phyloP scores from a whole-genome alignment of 2,797 vertebrate species.

The Diglossa cyanea region DNA sequence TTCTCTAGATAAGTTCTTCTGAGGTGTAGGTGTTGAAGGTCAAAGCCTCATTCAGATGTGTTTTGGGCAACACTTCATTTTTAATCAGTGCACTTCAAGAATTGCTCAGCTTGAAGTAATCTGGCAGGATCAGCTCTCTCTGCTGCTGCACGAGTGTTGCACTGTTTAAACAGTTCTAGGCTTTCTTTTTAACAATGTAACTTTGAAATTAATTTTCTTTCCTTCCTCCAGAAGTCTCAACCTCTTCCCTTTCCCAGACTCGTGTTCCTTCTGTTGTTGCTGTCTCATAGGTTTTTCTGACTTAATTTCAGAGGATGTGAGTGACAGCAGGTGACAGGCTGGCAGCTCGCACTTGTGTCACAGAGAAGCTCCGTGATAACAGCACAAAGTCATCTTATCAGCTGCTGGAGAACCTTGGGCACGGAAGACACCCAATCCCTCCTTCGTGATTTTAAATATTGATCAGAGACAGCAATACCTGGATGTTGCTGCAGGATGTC shows the following conservation, averaged over 20 bases:
- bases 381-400: slow-evolving; percentile 9
- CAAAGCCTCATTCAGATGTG: not conserved
- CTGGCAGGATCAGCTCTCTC: not conserved
- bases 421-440: not conserved
- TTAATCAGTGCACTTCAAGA: not conserved
- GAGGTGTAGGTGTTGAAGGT: not conserved
- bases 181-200: not conserved
- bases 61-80: not conserved
- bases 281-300: not conserved
- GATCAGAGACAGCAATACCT: slow-evolving; percentile 27
- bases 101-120: not conserved
- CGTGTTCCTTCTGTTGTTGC: not conserved
- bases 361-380: slow-evolving; percentile 26
- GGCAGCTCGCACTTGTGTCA: not conserved
- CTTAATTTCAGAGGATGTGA: slow-evolving; percentile 61
- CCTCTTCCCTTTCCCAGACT: not conserved
- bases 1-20: not conserved
- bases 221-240: not conserved
- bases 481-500: slow-evolving; percentile 22
- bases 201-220: not conserved
- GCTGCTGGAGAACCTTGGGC: not conserved
- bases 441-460: slow-evolving; percentile 65
- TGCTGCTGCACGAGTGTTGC: not conserved
- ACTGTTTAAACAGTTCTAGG: not conserved
- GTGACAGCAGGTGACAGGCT: slow-evolving; percentile 50